phyloP scores from a whole-genome alignment of 2,888 invertebrate genomes.

The Adelphocoris suturalis region DNA sequence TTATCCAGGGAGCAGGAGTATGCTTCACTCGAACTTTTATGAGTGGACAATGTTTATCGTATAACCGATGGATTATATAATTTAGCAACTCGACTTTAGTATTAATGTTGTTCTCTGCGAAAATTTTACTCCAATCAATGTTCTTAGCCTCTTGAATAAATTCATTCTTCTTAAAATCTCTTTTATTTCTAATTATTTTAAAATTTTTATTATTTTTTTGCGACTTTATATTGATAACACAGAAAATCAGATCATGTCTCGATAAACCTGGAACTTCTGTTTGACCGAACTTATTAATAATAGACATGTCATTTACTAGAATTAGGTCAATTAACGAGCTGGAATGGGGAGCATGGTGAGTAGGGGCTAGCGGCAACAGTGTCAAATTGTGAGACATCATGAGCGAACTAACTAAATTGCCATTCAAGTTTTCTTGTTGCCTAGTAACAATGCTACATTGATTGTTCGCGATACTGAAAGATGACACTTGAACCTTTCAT shows the following conservation, averaged over 20 bases:
- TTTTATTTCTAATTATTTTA: neutral
- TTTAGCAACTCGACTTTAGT: neutral
- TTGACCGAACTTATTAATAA: neutral
- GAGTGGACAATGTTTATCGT: neutral
- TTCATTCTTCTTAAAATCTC: neutral
- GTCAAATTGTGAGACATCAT: neutral
- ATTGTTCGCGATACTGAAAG: too few relatives aligned
- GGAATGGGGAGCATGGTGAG: constrained; percentile 33
- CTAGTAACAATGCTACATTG: too few relatives aligned
- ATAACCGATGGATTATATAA: neutral
- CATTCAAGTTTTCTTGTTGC: too few relatives aligned
- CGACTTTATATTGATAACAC: neutral
- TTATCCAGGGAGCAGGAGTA: neutral
- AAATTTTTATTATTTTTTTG: neutral
- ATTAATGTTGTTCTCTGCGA: neutral
- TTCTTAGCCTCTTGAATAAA: too few relatives aligned
- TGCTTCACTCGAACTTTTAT: neutral
- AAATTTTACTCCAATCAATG: too few relatives aligned
- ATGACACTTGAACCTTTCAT: too few relatives aligned
- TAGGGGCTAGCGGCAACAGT: neutral
- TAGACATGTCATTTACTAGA: neutral
- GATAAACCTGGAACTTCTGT: neutral
- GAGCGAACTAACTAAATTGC: too few relatives aligned
- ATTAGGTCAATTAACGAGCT: constrained; percentile 40
- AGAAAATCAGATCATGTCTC: constrained; percentile 16